Conservation (phyloP, 2,113 vertebrate genomes). For the Haemorhous mexicanus region DNA sequence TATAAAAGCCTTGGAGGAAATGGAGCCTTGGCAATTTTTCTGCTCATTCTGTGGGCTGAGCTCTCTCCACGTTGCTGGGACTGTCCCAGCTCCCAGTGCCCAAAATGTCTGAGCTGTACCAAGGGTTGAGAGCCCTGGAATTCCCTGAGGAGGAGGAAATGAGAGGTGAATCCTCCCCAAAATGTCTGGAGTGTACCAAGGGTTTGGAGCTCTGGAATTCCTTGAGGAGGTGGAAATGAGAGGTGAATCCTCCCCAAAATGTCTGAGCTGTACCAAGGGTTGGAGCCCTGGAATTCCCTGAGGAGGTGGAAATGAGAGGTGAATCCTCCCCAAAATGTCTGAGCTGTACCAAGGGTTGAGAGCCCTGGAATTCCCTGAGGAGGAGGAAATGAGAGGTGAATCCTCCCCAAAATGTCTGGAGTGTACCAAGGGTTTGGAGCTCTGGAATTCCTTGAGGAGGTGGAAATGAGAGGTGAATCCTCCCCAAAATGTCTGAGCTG, state of each 20-base stretch:
- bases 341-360: fast-evolving
- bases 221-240: too few relatives aligned
- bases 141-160: background rate
- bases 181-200: too few relatives aligned
- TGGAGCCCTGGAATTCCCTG: too few relatives aligned
- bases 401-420: background rate
- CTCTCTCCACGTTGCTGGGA: fast-evolving
- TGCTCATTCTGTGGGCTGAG: background rate
- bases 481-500: background rate
- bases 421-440: too few relatives aligned
- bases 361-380: background rate
- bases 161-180: background rate
- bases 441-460: too few relatives aligned
- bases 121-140: background rate
- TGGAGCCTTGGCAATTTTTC: background rate
- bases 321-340: too few relatives aligned
- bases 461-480: too few relatives aligned
- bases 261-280: too few relatives aligned
- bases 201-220: too few relatives aligned
- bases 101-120: background rate
- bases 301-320: too few relatives aligned
- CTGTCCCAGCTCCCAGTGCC: background rate
- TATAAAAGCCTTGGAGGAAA: background rate
- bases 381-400: background rate
- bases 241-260: too few relatives aligned